Conservation (phyloP, 2,797 vertebrate species). For the Alfaro cultratus region DNA sequence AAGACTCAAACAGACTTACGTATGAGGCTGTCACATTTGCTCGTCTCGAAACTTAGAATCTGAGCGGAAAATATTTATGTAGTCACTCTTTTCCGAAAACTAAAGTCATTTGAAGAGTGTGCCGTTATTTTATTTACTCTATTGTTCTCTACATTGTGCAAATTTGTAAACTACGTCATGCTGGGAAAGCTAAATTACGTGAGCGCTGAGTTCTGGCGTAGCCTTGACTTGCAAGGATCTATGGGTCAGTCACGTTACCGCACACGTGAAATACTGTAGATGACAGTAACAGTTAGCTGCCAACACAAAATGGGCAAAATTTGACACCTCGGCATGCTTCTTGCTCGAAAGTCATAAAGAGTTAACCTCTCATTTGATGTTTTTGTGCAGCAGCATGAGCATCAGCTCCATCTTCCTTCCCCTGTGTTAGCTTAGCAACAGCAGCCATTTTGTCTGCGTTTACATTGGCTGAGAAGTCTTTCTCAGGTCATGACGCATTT, state of each 20-base stretch:
- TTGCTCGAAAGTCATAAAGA: constrained; percentile 13
- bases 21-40: constrained; percentile 77
- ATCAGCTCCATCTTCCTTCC: constrained; percentile 69
- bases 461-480: constrained; percentile 48
- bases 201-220: constrained; percentile 22
- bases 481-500: constrained; percentile 41
- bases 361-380: constrained; percentile 19
- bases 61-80: constrained; percentile 65
- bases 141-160: constrained; percentile 14
- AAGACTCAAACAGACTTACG: constrained; percentile 78
- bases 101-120: constrained; percentile 22
- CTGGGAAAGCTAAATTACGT: constrained; percentile 1
- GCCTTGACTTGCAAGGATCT: constrained; percentile 23
- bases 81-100: constrained; percentile 39
- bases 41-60: constrained; percentile 63
- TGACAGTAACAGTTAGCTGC: not conserved
- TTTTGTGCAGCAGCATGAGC: constrained; percentile 42
- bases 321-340: not conserved
- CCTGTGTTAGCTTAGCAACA: constrained; percentile 72
- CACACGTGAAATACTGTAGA: not conserved
- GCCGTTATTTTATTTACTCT: constrained; percentile 34
- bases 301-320: constrained; percentile 5
- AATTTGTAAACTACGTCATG: constrained; percentile 19
- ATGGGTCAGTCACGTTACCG: constrained; percentile 7
- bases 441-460: constrained; percentile 83